Percentiles rank a stretch among this genome's conserved stretches.
Conservation (phyloP, 2,888 invertebrate species). For the Horisme vitalbata region DNA sequence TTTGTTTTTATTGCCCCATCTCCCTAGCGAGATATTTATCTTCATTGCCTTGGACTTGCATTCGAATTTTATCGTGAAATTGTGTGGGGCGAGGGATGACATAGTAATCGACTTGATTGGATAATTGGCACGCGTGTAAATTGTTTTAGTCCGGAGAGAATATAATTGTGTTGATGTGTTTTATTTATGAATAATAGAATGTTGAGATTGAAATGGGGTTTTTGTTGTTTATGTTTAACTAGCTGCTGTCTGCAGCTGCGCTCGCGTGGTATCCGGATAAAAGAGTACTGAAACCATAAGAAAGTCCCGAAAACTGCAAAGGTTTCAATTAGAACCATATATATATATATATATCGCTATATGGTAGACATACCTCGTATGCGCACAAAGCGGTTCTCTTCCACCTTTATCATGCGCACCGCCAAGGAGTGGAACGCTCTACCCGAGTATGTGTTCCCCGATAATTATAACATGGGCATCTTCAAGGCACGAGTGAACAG, state of each 20-base stretch:
- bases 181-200: slow-evolving; percentile 41
- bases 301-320: too few species aligned
- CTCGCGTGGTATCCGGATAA: too few species aligned
- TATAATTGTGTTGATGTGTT: slow-evolving; percentile 31
- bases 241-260: neutral
- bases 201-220: slow-evolving; percentile 28
- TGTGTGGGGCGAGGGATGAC: slow-evolving; percentile 66
- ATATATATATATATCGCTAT: too few species aligned
- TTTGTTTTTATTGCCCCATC: slow-evolving; percentile 70
- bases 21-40: slow-evolving; percentile 78
- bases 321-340: too few species aligned
- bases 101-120: slow-evolving; percentile 72
- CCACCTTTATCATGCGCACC: too few species aligned
- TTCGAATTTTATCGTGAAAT: slow-evolving; percentile 75
- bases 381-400: too few species aligned
- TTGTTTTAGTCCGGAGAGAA: slow-evolving; percentile 60
- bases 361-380: too few species aligned
- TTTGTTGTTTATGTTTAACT: neutral
- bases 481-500: too few species aligned
- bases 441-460: too few species aligned
- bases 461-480: too few species aligned
- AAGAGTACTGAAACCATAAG: too few species aligned
- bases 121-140: slow-evolving; percentile 66
- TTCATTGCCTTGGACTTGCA: slow-evolving; percentile 72
- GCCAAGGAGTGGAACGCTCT: too few species aligned